Evolutionary conservation across 2,797 vertebrate genomes (phyloP).

Genomic region (Pteropus rufus): DNA sequence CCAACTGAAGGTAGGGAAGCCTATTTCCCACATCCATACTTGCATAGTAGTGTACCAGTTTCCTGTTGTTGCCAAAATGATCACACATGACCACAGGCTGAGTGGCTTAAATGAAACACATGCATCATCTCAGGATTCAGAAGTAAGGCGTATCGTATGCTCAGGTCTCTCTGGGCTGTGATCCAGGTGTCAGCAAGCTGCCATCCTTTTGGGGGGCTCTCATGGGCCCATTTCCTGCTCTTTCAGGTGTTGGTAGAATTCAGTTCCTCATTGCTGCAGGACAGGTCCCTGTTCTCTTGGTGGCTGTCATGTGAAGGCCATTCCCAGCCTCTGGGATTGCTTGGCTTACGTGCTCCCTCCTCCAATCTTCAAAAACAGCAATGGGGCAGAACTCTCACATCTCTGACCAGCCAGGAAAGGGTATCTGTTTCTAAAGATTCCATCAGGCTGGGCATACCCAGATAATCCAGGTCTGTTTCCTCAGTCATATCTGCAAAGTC

Average conservation of each 20-base stretch:
- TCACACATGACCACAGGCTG: background rate
- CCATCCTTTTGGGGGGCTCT: background rate
- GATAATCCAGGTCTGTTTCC: background rate
- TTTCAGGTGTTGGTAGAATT: background rate
- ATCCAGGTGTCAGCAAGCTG: background rate
- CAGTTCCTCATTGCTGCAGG: background rate
- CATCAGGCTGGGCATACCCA: background rate
- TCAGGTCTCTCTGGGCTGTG: background rate
- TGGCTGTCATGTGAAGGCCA: background rate
- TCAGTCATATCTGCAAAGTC: background rate
- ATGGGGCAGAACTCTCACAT: background rate
- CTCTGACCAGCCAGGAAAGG: background rate
- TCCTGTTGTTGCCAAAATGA: background rate
- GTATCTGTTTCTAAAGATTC: background rate
- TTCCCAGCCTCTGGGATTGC: background rate
- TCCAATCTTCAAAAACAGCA: background rate
- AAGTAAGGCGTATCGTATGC: background rate
- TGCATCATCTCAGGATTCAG: background rate
- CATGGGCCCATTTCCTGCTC: background rate
- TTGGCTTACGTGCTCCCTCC: too few relatives aligned
- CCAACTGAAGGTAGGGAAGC: background rate
- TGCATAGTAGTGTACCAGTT: background rate
- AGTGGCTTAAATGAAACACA: background rate
- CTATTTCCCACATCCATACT: background rate
- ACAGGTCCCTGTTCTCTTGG: background rate